Evolutionary conservation across 2,888 invertebrate genomes (phyloP), one percentile per base, ranked within the genome.

Genomic region (Formica aserva): DNA sequence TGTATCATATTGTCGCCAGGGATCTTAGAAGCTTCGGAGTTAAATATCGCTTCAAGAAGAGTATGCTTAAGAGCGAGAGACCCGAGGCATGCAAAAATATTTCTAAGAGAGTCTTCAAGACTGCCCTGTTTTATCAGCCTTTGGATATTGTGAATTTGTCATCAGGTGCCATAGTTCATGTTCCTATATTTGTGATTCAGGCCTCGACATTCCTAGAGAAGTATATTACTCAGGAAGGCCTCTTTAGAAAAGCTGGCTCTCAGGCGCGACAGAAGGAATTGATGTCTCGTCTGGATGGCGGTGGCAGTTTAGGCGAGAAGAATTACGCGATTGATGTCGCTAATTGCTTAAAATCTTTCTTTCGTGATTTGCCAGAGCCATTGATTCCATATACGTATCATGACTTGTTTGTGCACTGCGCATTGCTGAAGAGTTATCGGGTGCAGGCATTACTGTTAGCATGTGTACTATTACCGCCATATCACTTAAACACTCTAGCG

Each of bases 171-270:
- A 96, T 97, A 86, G 95, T 97, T 55, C 96, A 96, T 93, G 96
- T 98, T 52, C 98, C 98, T 8, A 95, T 96, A 88, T 96, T 98
- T 92, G 96, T 98, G 1, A 96, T 96, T 89, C 97, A 97, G 93
- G 96, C 97, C 92, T 97, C 97, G 90, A 95, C 96, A 76, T 96
- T 96, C 91, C 96, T 98, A 74, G 95, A 97, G 86, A 95, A 96
- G 65, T 96, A 97, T 94, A 96, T 97, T 41, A 96, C 96, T 80
- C 96, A 97, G 29, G 98, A 98, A 94, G 98, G 98, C 0, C 95
- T 98, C 69, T 98, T 98, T 94, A 96, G 98, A 9, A 98, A 98
- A 95, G 98, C 98, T 69, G 98, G 98, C 18, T 98, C 98, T 1
- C 96, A 97, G 91, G 96, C 96, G 55, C 96, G 98, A 85, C 98